Evolutionary conservation across 2,113 vertebrate species (phyloP), one percentile per base, ranked within the genome.

Genomic region (Actenoides hombroni): DNA sequence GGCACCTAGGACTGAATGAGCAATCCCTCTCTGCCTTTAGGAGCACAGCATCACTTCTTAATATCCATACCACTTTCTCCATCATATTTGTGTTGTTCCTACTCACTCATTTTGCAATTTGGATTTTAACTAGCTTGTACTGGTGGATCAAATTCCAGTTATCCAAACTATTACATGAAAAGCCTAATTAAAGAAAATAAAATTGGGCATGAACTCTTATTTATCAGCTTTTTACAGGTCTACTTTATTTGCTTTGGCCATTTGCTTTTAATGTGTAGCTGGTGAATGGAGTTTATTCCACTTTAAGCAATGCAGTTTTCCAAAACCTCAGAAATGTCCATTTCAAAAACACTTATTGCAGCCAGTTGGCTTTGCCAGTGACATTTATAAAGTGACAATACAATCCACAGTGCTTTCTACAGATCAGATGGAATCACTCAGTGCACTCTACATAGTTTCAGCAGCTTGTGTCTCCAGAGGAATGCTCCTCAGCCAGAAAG

Each of bases 381-480:
- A 97, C 97, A 96, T 97, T 97, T 97, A 96, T 96, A 97, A 97
- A 97, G 97, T 96, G 97, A 97, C 97, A 98, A 96, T 96, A 94
- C 49, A 97, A 95, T 86, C 88, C 93, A 91, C 69, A 83, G 86
- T 80, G 75, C 94, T 97, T 96, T 97, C 95, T 92, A 51, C 75
- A 76, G 91, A 91, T 97, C 98, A 98, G 93, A 97, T 98, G 98
- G 97, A 97, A 98, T 94, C 94, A 97, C 79, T 98, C 97, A 97
- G 81, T 46, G 7, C 49, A 85, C 48, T 92, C 90, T 59, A 76
- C 87, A 60, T 51, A 92, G 86, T 93, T 98, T 97, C 91, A 92
- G 86, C 87, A 91, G 77, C 60, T 44, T 54, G 18, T 28, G 91
- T 93, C 95, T 97, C 89, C 57, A 86, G 89, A 95, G 92, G 57